Evolutionary conservation across 1,140 invertebrate species (phyloP), one percentile per base, ranked within the genome.

Genomic region (Bombus waltoni): DNA sequence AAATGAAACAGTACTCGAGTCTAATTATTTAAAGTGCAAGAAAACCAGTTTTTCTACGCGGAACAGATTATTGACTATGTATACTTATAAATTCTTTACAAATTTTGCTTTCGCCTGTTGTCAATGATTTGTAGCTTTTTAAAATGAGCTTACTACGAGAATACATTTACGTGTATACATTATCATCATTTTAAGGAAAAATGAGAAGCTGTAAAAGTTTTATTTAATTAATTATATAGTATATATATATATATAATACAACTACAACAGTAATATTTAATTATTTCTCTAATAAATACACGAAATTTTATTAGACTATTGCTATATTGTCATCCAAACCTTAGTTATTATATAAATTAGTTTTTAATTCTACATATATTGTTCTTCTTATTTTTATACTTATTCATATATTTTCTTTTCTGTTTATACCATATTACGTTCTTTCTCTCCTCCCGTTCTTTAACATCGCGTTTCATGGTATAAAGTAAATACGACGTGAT

Each of bases 21-120:
- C 22, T 28, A n/a, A 13, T 11, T 65, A 65, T 38, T n/a, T 66
- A 53, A 70, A 47, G 3, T 10, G 3, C 22, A 62, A 65, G 42
- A 11, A 59, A 88, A 88, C 76, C 65, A 57, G 81, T 88, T 88
- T 76, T 2, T 76, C 74, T 74, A 53, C 25, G 59, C 11, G 15
- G 28, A 87, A 80, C 81, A 28, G 44, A 59, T 77, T 71, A 15
- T 38, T 18, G 22, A 32, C 18, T 76, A 18, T 10, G 18, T 53
- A n/a, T 62, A 8, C n/a, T 28, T 68, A 18, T 32, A 35, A 65
- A 66, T 65, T 32, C 40, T 32, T 18, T 15, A 35, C 22, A 44
- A 44, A 44, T 44, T 22, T 25, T 42, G 13, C 15, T 22, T 15
- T 35, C 28, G 15, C 15, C 18, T 9, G 6, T 73, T 44, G 15